Base-by-base conservation (phyloP, 1,140 invertebrate genomes). In the Triops longicaudatus region DNA sequence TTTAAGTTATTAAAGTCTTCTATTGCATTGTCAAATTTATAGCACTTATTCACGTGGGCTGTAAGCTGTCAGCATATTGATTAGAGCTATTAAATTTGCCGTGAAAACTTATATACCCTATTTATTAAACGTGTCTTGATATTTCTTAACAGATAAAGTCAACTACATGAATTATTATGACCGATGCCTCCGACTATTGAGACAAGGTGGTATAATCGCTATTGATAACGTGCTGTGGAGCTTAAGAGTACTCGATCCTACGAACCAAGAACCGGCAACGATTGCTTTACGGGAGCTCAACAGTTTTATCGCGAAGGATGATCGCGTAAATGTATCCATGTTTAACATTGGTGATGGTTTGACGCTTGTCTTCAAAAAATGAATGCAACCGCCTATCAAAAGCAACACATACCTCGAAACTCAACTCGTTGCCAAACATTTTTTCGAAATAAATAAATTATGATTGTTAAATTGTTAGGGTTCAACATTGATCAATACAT, bases 121-220 rank as follows among this genome's bases (percentile, higher is more conserved):
- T 26, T 14, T 4, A 73, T 12, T 73, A n/a, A 42, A 73, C 6
- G 0, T 28, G 37, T 28, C 5, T 22, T 37, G 1, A 73, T n/a
- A 73, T 77, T 74, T 73, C 11, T 2, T 63, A n/a, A 63, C 78
- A 73, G 85, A 86, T 78, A 86, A 86, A 77, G 78, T 11, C 10
- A 83, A 82, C 76, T 86, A 86, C 77, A 75, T 77, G 31, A 80
- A 81, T 26, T 87, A 87, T 78, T 87, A 85, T 80, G 83, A 86
- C 73, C 77, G 78, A 37, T 81, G 80, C 72, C 79, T 87, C 26
- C 78, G 80, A 26, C 80, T 86, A 22, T 10, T 87, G 12, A 78
- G 83, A 31, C 76, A 79, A 10, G 83, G 84, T 71, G 85, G 86
- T 63, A 81, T 86, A 73, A 85, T 86, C 63, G 81, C 85, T 10